phyloP scores from a whole-genome alignment of 1,140 invertebrate genomes.

The Cydia amplana region DNA sequence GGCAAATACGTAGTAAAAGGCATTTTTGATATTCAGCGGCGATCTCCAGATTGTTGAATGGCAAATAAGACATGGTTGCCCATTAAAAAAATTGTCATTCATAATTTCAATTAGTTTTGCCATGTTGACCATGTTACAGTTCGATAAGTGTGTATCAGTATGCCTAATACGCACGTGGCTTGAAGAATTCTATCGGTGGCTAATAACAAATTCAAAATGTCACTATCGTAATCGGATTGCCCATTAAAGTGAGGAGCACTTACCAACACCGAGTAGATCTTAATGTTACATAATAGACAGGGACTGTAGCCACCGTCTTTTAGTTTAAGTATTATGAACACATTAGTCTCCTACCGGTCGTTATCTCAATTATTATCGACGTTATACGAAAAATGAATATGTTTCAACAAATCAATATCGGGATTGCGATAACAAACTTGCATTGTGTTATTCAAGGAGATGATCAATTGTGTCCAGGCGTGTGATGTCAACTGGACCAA shows the following conservation, averaged over 20 bases:
- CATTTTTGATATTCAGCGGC: neutral
- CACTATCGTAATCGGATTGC: conserved; percentile 6
- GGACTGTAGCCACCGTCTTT: neutral
- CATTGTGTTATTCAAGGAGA: conserved; percentile 32
- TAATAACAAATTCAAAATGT: neutral
- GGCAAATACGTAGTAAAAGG: neutral
- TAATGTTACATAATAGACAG: neutral
- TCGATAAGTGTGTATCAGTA: no score
- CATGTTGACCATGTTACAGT: neutral
- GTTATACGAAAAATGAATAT: conserved; percentile 1
- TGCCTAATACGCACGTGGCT: neutral
- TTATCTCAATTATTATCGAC: conserved; percentile 15
- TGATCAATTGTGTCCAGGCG: conserved; percentile 40
- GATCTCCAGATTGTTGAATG: neutral
- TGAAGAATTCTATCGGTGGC: neutral
- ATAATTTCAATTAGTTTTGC: neutral
- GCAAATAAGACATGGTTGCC: no score
- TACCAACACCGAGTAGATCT: neutral
- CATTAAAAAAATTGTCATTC: no score
- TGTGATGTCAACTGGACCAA: conserved; percentile 65
- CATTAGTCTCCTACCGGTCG: conserved; percentile 19
- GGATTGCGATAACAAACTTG: conserved; percentile 3
- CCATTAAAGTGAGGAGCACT: neutral
- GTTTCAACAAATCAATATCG: neutral
- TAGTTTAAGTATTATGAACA: neutral